Percentiles rank a stretch among this genome's conserved stretches.
Evolutionary conservation across 2,797 vertebrate genomes (phyloP).

Genomic region (Clarias fuscus): DNA sequence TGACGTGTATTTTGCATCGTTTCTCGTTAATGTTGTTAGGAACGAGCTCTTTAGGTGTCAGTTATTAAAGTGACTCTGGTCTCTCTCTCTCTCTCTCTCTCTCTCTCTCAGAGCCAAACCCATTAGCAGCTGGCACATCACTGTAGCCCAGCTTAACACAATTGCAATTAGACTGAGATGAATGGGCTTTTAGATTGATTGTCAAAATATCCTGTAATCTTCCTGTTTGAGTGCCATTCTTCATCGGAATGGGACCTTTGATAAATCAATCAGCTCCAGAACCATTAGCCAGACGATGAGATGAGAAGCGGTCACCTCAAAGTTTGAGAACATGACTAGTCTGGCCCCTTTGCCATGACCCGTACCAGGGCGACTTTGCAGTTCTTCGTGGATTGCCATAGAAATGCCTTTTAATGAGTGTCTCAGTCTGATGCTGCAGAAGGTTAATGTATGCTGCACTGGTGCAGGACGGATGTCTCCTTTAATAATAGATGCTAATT

Average conservation of each 20-base stretch:
- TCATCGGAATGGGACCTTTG: not conserved
- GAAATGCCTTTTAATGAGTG: constrained; percentile 27
- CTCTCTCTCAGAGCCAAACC: constrained; percentile 1
- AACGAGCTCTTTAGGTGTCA: constrained; percentile 15
- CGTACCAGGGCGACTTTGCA: not conserved
- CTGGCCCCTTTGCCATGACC: not conserved
- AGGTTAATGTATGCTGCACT: constrained; percentile 34
- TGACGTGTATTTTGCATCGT: not conserved
- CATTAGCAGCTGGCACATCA: constrained; percentile 29
- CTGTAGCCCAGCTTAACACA: constrained; percentile 15
- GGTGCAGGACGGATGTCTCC: constrained; percentile 7
- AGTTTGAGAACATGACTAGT: not conserved
- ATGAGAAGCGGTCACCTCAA: not conserved
- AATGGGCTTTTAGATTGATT: constrained; percentile 22
- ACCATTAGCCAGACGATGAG: not conserved
- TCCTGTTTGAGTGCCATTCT: constrained; percentile 7
- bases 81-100: constrained; percentile 2
- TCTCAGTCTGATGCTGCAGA: constrained; percentile 12
- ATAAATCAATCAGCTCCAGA: not conserved
- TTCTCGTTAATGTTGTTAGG: constrained; percentile 4
- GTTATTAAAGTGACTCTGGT: constrained; percentile 12
- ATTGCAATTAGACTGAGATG: constrained; percentile 30
- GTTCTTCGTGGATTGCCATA: not conserved
- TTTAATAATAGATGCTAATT: constrained; percentile 38
- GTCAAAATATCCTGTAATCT: constrained; percentile 27